phyloP scores from a whole-genome alignment of 2,888 invertebrate genomes.

The Protonemura montana region DNA sequence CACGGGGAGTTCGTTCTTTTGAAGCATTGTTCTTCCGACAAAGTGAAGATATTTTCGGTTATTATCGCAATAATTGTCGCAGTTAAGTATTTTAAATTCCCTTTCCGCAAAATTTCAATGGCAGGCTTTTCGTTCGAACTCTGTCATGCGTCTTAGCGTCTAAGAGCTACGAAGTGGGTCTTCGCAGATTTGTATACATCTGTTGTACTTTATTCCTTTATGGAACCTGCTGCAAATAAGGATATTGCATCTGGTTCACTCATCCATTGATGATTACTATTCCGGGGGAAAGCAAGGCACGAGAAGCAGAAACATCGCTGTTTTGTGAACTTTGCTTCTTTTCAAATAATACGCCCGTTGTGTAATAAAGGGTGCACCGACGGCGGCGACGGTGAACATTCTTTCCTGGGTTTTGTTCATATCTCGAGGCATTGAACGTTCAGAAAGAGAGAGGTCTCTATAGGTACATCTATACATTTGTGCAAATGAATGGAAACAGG shows the following conservation, averaged over 20 bases:
- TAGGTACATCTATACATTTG: not conserved
- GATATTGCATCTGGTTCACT: conserved; percentile 31
- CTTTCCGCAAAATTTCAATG: not conserved
- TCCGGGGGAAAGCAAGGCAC: not conserved
- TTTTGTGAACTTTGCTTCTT: conserved; percentile 5
- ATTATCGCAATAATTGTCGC: not conserved
- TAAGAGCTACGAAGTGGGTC: not conserved
- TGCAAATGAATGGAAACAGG: conserved; percentile 9
- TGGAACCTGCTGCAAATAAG: conserved; percentile 19
- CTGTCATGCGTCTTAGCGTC: not conserved
- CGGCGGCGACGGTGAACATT: not conserved
- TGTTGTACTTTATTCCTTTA: not conserved
- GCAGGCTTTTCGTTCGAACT: not conserved
- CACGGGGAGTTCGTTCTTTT: not conserved
- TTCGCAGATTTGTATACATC: not conserved
- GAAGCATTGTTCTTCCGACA: not conserved
- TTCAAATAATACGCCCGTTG: not conserved
- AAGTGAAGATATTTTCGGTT: not conserved
- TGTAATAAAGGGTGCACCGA: not conserved
- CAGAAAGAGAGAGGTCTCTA: not conserved
- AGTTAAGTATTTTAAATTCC: not conserved
- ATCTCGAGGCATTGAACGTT: not conserved
- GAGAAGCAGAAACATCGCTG: not conserved
- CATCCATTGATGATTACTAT: conserved; percentile 28
- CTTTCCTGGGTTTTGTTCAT: not conserved